Evolutionary conservation across 2,113 vertebrate genomes (phyloP).

Genomic region (Grallaria varia): DNA sequence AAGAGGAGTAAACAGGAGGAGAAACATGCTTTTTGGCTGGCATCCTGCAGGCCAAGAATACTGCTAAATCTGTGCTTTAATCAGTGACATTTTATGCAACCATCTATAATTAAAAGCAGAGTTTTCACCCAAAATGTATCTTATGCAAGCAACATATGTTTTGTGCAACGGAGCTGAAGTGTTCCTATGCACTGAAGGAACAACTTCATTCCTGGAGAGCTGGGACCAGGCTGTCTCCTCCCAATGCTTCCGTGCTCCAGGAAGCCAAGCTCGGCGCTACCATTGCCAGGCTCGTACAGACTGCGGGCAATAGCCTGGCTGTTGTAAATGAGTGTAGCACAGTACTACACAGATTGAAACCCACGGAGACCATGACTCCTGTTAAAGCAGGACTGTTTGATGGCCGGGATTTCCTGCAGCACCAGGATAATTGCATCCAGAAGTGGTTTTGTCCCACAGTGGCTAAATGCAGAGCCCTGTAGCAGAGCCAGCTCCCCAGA

Average conservation of each 20-base stretch:
- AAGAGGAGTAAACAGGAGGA: slow-evolving; percentile 40
- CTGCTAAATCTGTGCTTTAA: slow-evolving; percentile 32
- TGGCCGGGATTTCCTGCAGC: background rate
- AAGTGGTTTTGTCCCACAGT: background rate
- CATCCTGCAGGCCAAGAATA: slow-evolving; percentile 12
- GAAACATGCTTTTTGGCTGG: slow-evolving; percentile 20
- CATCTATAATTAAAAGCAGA: slow-evolving; percentile 29
- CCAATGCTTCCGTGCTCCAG: background rate
- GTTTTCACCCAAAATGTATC: slow-evolving; percentile 39
- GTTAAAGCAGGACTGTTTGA: background rate
- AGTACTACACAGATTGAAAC: background rate
- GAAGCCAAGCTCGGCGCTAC: background rate
- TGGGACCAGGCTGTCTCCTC: background rate
- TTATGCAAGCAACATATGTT: slow-evolving; percentile 49
- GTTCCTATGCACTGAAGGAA: background rate
- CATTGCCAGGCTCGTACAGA: background rate
- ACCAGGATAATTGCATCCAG: background rate
- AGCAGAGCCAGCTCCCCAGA: background rate
- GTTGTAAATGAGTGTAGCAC: background rate
- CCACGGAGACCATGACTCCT: background rate
- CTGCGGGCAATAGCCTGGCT: rapidly evolving
- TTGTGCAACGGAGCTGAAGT: slow-evolving; percentile 33
- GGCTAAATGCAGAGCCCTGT: background rate
- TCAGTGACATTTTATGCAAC: slow-evolving; percentile 54
- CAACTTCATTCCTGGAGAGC: background rate